phyloP scores from a whole-genome alignment of 2,113 vertebrate genomes.

The Phylloscopus trochilus region DNA sequence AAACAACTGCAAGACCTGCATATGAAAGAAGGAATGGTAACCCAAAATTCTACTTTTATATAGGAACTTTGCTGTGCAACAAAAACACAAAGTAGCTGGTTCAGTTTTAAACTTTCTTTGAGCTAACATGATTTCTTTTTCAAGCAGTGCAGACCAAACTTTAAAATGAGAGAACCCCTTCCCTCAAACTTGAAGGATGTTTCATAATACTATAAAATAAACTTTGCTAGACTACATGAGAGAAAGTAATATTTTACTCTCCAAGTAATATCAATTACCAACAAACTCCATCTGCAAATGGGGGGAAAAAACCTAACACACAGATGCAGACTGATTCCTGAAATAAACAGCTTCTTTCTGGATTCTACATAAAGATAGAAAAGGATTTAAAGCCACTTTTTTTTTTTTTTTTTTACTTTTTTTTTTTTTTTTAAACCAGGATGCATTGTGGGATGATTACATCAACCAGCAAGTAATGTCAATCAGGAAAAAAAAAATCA shows the following conservation, averaged over 20 bases:
- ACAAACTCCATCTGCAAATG: background rate
- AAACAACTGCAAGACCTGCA: background rate
- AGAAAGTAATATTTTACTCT: background rate
- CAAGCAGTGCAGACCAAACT: background rate
- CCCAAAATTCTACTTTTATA: background rate
- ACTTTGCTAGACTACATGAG: background rate
- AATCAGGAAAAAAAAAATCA: background rate
- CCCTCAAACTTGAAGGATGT: background rate
- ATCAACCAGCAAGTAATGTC: background rate
- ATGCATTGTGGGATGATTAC: background rate
- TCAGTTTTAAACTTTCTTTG: background rate
- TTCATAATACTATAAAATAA: background rate
- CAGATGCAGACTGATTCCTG: background rate
- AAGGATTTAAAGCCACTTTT: no score
- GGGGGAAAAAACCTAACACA: fast-evolving
- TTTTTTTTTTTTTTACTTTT: background rate
- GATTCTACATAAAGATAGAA: background rate
- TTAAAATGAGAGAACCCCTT: background rate
- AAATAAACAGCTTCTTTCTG: background rate
- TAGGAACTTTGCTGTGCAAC: background rate
- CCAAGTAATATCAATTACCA: background rate
- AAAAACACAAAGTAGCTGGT: background rate
- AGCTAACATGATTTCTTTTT: background rate
- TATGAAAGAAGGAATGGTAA: background rate
- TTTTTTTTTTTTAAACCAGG: background rate